Evolutionary conservation across 2,888 invertebrate genomes (phyloP).

Genomic region (Amblyjoppa proteus): DNA sequence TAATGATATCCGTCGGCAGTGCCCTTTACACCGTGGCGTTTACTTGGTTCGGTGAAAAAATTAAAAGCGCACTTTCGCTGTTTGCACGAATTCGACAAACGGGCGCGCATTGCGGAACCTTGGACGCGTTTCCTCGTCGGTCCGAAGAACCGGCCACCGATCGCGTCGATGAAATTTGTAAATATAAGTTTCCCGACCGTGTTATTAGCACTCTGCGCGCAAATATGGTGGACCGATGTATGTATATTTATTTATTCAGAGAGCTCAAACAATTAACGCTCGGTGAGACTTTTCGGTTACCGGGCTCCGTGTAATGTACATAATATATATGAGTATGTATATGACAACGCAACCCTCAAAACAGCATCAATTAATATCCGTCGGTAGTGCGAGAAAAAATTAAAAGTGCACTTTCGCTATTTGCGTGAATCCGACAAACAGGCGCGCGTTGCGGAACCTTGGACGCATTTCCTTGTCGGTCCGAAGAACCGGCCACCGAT

Average conservation of each 20-base stretch:
- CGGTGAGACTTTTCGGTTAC: slow-evolving; percentile 45
- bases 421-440: background rate
- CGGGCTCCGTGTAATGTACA: slow-evolving; percentile 12
- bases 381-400: too few species aligned
- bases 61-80: background rate
- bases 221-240: slow-evolving; percentile 15
- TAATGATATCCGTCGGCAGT: slow-evolving; percentile 39
- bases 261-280: slow-evolving; percentile 50
- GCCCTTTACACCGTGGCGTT: slow-evolving; percentile 16
- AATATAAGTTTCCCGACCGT: background rate
- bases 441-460: too few species aligned
- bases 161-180: background rate
- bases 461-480: too few species aligned
- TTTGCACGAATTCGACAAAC: background rate
- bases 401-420: too few species aligned
- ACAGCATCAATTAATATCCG: too few species aligned
- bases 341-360: too few species aligned
- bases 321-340: background rate
- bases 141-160: background rate
- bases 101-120: too few species aligned
- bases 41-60: background rate
- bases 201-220: background rate
- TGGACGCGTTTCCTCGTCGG: too few species aligned
- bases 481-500: background rate
- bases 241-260: slow-evolving; percentile 54